Base-by-base conservation (phyloP, 92 coral and sea anemone genomes). In the Montipora capitata region DNA sequence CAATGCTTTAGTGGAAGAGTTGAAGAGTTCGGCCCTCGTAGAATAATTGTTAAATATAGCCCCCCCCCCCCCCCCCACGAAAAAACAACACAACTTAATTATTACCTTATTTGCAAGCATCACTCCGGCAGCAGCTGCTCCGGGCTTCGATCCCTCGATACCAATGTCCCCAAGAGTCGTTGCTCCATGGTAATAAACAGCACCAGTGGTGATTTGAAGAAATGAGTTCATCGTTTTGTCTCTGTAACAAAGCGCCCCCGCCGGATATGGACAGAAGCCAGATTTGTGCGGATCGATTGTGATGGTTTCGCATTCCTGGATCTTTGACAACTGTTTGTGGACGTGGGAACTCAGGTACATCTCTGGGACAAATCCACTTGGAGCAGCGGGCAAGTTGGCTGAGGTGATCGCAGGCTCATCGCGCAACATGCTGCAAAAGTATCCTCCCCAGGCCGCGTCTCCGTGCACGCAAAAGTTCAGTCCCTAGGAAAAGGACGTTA, bases 391-490 rank as follows among this genome's bases (percentile, higher is more conserved):
- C 58, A 48, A 20, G 4, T 67, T 44, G 27, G 17, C 39, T 27
- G 35, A 27, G 2, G 35, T 27, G 72, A 77, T 74, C 4, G 65
- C 48, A 11, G 93, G 91, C n/a, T 94, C 94, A 3, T 92, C 94
- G 8, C 96, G 91, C 77, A 96, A 51, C 98, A 96, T 96, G 72
- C 94, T 92, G 49, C 96, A 93, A 83, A 96, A 95, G 85, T 96
- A 96, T 12, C 98, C 99, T 59, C 99, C 99, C 99, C 99, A 96
- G 8, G 99, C 99, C 0, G 90, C 99, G 78, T 96, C 99, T 0
- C 86, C 99, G 48, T 90, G 92, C 0, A 96, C 68, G 43, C 76
- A 48, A 73, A 88, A 94, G 64, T 91, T 88, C 20, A 94, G 82
- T 4, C 96, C 96, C 96, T 94, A 40, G 8, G 7, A 15, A 63